These are phyloP conservation scores for Silurus glanis DNA, from an alignment of 2,113 vertebrate genomes.

Conservation along the genomic window DNA sequence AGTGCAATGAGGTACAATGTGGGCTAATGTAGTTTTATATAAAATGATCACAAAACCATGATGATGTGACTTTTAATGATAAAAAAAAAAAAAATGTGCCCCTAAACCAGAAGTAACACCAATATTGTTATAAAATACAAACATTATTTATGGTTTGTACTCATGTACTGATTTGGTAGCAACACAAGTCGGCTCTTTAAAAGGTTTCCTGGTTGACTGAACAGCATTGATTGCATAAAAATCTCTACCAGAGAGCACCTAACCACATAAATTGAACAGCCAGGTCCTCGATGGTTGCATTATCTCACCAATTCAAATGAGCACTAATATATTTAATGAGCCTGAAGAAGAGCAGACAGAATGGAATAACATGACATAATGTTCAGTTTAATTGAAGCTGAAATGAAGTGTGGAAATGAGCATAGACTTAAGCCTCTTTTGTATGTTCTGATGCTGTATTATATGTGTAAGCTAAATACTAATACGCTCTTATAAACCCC, in stretches of 20 bases:
- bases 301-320: constrained; percentile 4
- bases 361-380: constrained; percentile 21
- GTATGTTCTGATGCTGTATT: constrained; percentile 11
- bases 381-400: constrained; percentile 17
- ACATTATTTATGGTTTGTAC: not conserved
- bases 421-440: not conserved
- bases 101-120: not conserved
- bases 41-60: not conserved
- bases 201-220: constrained; percentile 5
- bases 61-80: not conserved
- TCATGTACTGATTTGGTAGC: not conserved
- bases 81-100: too few species aligned
- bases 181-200: not conserved
- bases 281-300: not conserved
- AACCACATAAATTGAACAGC: not conserved
- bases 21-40: too few species aligned
- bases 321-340: constrained; percentile 17
- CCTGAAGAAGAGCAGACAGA: constrained; percentile 3
- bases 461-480: constrained; percentile 26
- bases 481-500: constrained; percentile 31
- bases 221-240: not conserved
- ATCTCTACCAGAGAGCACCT: not conserved
- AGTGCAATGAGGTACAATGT: too few species aligned
- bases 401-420: constrained; percentile 9
- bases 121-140: not conserved